These are phyloP conservation scores for Heliconius melpomene DNA, from an alignment of 1,140 invertebrate species.

Conservation along the genomic window DNA sequence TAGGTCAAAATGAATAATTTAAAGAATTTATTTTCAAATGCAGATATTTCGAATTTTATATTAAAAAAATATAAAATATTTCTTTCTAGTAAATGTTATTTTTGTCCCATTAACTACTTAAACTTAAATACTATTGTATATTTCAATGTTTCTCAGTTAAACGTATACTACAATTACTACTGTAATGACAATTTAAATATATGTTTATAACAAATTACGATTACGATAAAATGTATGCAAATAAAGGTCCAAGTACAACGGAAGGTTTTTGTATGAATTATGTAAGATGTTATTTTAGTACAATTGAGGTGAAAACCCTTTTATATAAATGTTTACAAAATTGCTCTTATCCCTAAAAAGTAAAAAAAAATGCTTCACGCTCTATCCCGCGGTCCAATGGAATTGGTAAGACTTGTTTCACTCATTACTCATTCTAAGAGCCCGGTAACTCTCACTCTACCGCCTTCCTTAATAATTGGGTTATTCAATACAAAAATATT, in stretches of 20 bases:
- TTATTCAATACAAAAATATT: no score
- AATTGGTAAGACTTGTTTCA: no score
- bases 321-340: neutral
- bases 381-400: no score
- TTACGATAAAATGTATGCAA: constrained; percentile 14
- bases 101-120: neutral
- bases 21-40: no score
- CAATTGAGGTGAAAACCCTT: neutral
- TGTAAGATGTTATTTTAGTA: constrained; percentile 14
- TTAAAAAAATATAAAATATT: no score
- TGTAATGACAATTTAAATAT: constrained; percentile 32
- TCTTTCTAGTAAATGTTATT: neutral
- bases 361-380: no score
- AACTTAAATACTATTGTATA: neutral
- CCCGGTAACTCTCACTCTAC: no score
- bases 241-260: constrained; percentile 28
- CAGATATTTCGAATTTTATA: no score
- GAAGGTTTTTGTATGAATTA: constrained; percentile 27
- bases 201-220: constrained; percentile 22
- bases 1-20: no score
- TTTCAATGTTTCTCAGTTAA: neutral
- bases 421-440: no score
- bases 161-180: neutral
- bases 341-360: neutral
- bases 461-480: no score